Percentiles rank a stretch among this genome's conserved stretches.
These are phyloP conservation scores for Mola mola DNA, from an alignment of 2,113 vertebrate genomes.

Conservation along the genomic window DNA sequence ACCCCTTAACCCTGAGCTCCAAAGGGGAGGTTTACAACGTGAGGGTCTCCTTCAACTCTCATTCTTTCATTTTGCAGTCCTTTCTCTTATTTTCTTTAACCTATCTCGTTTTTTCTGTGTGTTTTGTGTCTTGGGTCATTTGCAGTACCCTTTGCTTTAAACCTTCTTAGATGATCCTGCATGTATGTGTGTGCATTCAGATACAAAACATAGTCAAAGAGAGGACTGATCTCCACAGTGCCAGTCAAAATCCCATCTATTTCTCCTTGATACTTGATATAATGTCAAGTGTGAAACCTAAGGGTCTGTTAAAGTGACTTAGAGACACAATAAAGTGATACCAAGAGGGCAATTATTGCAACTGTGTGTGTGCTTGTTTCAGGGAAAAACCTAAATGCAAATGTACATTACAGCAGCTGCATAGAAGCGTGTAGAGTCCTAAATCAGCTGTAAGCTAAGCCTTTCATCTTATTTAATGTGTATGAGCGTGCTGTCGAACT, in stretches of 20 bases:
- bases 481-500: too few species aligned
- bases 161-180: constrained; percentile 35
- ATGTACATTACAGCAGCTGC: constrained; percentile 27
- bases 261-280: constrained; percentile 23
- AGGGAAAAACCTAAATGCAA: too few species aligned
- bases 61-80: neutral
- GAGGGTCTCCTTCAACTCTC: constrained; percentile 38
- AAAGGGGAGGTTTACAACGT: neutral
- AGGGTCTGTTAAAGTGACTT: constrained; percentile 23
- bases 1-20: too few species aligned
- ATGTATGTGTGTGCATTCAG: constrained; percentile 2
- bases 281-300: constrained; percentile 4
- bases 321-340: neutral
- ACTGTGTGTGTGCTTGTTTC: neutral
- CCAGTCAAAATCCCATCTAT: too few species aligned
- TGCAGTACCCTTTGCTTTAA: constrained; percentile 38
- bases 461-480: constrained; percentile 37
- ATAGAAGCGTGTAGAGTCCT: constrained; percentile 9
- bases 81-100: constrained; percentile 1
- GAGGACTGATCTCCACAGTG: constrained; percentile 32
- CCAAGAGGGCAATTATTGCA: too few species aligned
- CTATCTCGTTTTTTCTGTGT: neutral
- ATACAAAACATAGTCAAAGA: constrained; percentile 19
- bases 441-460: constrained; percentile 12
- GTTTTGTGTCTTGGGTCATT: neutral